Conservation (phyloP, 2,888 invertebrate species). For the Eutolmus rufibarbis region DNA sequence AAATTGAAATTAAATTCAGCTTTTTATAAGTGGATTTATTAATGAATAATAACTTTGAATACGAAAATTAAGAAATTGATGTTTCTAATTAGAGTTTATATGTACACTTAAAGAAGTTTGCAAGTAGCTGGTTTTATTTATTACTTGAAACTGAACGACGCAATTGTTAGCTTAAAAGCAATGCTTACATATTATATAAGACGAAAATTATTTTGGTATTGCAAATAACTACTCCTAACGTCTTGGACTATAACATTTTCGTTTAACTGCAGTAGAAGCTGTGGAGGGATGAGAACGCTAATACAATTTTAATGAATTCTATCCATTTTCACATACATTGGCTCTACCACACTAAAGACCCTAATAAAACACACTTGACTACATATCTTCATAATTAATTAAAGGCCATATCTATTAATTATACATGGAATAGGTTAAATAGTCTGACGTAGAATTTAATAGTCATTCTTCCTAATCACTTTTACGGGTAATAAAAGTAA, state of each 20-base stretch:
- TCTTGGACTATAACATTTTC: constrained; percentile 3
- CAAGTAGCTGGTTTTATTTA: constrained; percentile 22
- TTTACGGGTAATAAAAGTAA: neutral
- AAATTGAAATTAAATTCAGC: constrained; percentile 28
- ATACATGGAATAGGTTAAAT: neutral
- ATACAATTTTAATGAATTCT: neutral
- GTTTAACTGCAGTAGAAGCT: neutral
- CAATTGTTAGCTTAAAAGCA: constrained; percentile 29
- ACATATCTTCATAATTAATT: neutral
- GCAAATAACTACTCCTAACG: constrained; percentile 20
- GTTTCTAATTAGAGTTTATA: constrained; percentile 43
- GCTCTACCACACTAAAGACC: neutral
- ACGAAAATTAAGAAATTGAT: constrained; percentile 54
- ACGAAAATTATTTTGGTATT: constrained; percentile 18
- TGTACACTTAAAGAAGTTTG: constrained; percentile 29
- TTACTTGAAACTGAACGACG: neutral
- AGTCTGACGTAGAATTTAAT: neutral
- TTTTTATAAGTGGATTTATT: neutral
- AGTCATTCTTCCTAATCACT: neutral
- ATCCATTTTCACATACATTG: neutral
- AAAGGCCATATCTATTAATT: neutral
- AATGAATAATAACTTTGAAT: constrained; percentile 59
- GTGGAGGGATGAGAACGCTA: neutral
- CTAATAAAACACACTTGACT: neutral
- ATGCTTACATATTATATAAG: constrained; percentile 18